These are phyloP conservation scores for Varanus komodoensis DNA, from an alignment of 2,113 vertebrate species.

Conservation along the genomic window DNA sequence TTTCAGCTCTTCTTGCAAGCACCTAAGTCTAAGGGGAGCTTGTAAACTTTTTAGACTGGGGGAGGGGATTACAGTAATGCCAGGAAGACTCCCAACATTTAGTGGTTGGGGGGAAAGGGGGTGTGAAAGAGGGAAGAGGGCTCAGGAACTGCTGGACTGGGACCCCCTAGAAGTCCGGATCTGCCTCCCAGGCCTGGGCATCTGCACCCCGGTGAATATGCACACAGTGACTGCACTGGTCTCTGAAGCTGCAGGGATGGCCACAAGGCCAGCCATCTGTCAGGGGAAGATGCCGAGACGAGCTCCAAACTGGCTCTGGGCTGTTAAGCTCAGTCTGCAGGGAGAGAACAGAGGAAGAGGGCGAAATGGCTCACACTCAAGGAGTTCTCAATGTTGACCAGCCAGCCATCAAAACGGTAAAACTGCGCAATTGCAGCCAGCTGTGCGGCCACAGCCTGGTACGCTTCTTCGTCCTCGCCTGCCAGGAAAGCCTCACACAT, in stretches of 20 bases:
- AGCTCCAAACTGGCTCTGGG: not conserved
- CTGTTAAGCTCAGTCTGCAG: not conserved
- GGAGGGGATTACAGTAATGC: too few species aligned
- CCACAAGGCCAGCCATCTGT: not conserved
- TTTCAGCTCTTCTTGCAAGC: too few species aligned
- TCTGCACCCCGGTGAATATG: not conserved
- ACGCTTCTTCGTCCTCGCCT: conserved; percentile 76
- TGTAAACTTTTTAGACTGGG: too few species aligned
- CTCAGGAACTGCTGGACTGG: too few species aligned
- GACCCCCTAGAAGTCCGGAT: too few species aligned
- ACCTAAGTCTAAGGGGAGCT: too few species aligned
- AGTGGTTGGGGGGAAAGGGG: too few species aligned
- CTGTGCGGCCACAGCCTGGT: conserved; percentile 79
- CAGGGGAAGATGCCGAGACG: not conserved
- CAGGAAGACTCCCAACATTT: too few species aligned
- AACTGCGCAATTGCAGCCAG: conserved; percentile 86
- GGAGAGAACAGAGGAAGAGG: too few species aligned
- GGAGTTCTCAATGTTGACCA: conserved; percentile 92
- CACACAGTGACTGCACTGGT: not conserved
- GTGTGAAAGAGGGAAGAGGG: too few species aligned
- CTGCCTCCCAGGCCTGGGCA: too few species aligned
- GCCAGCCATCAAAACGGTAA: conserved; percentile 92
- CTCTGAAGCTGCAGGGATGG: not conserved
- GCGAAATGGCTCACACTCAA: conserved; percentile 83
- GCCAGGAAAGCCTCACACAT: conserved; percentile 89